Evolutionary conservation across 2,797 vertebrate species (phyloP), one percentile per base, ranked within the genome.

Genomic region (Crenuchus spilurus): DNA sequence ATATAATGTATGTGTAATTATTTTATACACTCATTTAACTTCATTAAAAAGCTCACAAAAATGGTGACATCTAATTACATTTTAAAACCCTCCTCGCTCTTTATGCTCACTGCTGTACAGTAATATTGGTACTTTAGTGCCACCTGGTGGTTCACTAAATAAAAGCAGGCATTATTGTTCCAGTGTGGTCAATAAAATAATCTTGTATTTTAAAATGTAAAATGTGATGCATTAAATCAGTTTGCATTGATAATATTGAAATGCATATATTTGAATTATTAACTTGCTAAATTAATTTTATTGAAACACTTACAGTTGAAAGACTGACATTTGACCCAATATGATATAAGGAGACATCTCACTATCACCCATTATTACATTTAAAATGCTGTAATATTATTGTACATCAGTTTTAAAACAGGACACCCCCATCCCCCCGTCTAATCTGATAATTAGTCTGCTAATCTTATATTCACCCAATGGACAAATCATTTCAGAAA

Each of bases 61-160:
- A 30, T 49, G 18, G 18, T 49, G 46, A 2, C 46, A 5, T 4
- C 22, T 14, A 30, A 18, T 55, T n/a, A n/a, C 52, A 31, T 26
- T 14, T 37, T n/a, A n/a, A n/a, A 3, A 4, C 9, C 22, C 9
- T 8, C 48, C 9, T 2, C 22, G 18, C 18, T 20, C 13, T 44
- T 49, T 9, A 20, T 11, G 8, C 33, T 4, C 4, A 44, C 39
- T 18, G 2, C 22, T 2, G 2, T 26, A 13, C n/a, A 58, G 31
- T 20, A 57, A 63, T 6, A 5, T 6, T 26, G 5, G 4, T 28
- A 54, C 20, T 33, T 10, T 54, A 10, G 28, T 70, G 39, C 66
- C 74, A 30, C 41, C 66, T 63, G 13, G 66, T 70, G 74, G 58
- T 10, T 64, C 0, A 55, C 0, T 2, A 18, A 44, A 54, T 37